Evolutionary conservation across 2,113 vertebrate genomes (phyloP).

Genomic region (Nycticebus coucang): DNA sequence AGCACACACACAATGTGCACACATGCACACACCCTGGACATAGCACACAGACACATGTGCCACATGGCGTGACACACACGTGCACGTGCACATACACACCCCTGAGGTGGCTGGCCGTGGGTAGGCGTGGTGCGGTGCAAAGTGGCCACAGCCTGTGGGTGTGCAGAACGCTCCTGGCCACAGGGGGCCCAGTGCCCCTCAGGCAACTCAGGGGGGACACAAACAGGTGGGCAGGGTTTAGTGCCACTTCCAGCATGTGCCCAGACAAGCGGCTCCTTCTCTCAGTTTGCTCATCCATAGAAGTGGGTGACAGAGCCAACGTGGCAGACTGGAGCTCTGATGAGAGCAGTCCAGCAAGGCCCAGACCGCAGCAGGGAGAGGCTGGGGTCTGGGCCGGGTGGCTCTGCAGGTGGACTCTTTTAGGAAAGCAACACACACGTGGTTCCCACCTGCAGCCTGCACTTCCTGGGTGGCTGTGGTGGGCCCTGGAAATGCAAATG

Average conservation of each 20-base stretch:
- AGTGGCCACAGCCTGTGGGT: too few species aligned
- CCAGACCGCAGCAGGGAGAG: neutral
- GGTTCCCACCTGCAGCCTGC: accelerated
- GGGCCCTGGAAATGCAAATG: neutral
- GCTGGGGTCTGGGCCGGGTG: neutral
- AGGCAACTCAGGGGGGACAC: too few species aligned
- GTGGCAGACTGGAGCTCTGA: accelerated
- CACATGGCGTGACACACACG: too few species aligned
- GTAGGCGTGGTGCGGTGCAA: too few species aligned
- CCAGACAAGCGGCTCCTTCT: neutral
- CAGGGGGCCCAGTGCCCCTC: too few species aligned
- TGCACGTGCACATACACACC: too few species aligned
- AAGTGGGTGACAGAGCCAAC: neutral
- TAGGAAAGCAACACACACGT: accelerated
- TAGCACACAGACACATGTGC: too few species aligned
- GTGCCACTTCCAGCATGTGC: neutral
- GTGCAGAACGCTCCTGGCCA: too few species aligned
- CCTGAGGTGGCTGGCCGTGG: too few species aligned
- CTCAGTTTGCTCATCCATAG: neutral
- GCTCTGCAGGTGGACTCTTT: neutral
- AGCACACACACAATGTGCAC: too few species aligned
- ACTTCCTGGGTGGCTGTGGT: accelerated
- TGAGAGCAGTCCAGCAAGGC: neutral
- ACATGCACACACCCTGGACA: too few species aligned
- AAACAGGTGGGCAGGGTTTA: neutral